Percentiles rank a stretch among this genome's conserved stretches.
These are phyloP conservation scores for Radopholus similis DNA, from an alignment of 1,140 invertebrate species.

Conservation along the genomic window DNA sequence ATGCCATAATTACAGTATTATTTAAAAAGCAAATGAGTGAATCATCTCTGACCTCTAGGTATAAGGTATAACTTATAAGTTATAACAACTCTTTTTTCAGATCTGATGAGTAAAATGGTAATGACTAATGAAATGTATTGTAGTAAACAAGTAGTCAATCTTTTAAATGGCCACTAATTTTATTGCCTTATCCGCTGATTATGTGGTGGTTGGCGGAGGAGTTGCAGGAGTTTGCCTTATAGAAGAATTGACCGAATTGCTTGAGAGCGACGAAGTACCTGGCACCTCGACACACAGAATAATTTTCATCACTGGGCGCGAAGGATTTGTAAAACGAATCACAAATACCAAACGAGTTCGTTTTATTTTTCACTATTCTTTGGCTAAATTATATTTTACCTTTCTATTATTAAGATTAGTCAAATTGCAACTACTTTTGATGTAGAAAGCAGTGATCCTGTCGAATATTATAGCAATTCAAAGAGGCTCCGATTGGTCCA, in stretches of 20 bases:
- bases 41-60: no score
- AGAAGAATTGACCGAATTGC: slow-evolving; percentile 21
- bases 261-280: slow-evolving; percentile 9
- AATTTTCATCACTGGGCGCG: slow-evolving; percentile 16
- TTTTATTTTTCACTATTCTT: background rate
- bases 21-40: no score
- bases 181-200: background rate
- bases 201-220: slow-evolving; percentile 34
- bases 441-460: background rate
- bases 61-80: no score
- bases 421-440: slow-evolving; percentile 26
- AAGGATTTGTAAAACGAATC: slow-evolving; percentile 31
- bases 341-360: slow-evolving; percentile 22
- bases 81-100: no score
- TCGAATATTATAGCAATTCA: slow-evolving; percentile 4
- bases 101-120: no score
- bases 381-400: background rate
- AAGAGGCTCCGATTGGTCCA: slow-evolving; percentile 22
- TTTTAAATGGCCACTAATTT: background rate
- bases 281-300: slow-evolving; percentile 5
- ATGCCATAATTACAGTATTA: no score
- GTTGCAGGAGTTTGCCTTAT: slow-evolving; percentile 36
- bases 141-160: no score
- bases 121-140: no score
- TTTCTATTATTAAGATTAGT: slow-evolving; percentile 21